phyloP scores from a whole-genome alignment of 1,140 invertebrate species.

The Hydropsyche tenuis region DNA sequence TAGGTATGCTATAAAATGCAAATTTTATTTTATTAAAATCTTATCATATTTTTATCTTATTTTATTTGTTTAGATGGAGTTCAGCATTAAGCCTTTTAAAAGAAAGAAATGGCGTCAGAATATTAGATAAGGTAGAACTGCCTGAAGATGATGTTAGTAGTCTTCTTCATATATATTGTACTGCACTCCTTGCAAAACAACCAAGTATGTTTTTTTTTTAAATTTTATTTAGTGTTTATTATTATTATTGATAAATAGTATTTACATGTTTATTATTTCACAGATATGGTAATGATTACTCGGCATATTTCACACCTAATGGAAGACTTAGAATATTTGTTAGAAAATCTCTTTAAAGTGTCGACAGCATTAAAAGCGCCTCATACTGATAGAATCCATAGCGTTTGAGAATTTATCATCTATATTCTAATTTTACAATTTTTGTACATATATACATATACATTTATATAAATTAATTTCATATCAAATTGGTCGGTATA shows the following conservation, averaged over 20 bases:
- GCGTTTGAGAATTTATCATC: conserved; percentile 26
- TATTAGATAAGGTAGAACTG: conserved; percentile 58
- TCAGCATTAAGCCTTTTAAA: conserved; percentile 56
- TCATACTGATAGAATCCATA: conserved; percentile 47
- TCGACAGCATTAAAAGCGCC: conserved; percentile 56
- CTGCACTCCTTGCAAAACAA: conserved; percentile 67
- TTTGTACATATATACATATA: too few relatives aligned
- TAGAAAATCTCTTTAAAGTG: conserved; percentile 70
- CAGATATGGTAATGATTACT: conserved; percentile 71
- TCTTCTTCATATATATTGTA: conserved; percentile 71
- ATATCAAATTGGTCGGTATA: too few relatives aligned
- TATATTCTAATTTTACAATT: too few relatives aligned
- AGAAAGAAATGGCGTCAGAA: conserved; percentile 57
- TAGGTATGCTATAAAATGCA: conserved; percentile 10
- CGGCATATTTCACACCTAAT: conserved; percentile 67
- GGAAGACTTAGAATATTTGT: conserved; percentile 67
- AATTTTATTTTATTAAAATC: too few relatives aligned
- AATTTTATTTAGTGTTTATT: background rate
- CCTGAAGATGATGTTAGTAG: conserved; percentile 69
- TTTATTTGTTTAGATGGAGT: conserved; percentile 53
- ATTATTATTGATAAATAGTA: background rate
- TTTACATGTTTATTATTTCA: conserved; percentile 47
- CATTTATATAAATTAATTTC: too few relatives aligned
- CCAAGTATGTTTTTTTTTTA: conserved; percentile 58
- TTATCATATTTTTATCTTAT: background rate